phyloP scores from a whole-genome alignment of 2,113 vertebrate genomes.

The Chauna torquata region DNA sequence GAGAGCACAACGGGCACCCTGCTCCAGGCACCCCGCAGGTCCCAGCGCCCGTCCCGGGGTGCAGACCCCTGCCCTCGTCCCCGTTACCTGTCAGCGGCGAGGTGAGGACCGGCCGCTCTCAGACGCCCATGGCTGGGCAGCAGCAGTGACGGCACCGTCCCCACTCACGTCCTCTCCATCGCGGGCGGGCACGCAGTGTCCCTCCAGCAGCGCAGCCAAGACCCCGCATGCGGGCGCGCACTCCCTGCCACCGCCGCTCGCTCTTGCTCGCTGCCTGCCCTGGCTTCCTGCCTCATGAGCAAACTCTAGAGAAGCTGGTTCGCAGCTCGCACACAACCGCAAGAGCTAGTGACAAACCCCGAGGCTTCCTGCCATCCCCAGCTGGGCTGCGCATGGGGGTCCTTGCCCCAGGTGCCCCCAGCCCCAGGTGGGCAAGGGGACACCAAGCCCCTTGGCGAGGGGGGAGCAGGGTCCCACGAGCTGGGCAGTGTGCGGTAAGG shows the following conservation, averaged over 20 bases:
- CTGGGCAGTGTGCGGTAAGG: not conserved
- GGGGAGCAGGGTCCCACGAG: rapidly evolving
- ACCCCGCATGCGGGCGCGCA: not conserved
- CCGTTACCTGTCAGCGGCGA: not conserved
- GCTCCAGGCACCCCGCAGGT: rapidly evolving
- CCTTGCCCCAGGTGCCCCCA: not conserved
- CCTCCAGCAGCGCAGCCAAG: not conserved
- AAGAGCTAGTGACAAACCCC: constrained; percentile 26
- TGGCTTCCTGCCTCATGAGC: constrained; percentile 60
- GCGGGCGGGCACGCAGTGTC: rapidly evolving
- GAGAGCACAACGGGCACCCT: rapidly evolving
- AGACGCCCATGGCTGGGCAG: not conserved
- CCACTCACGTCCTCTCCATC: not conserved
- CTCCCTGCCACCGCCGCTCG: not conserved
- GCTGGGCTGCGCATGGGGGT: not conserved
- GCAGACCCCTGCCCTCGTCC: not conserved
- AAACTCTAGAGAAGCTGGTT: constrained; percentile 15
- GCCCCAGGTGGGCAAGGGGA: not conserved
- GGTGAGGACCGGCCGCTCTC: not conserved
- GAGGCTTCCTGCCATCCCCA: constrained; percentile 47
- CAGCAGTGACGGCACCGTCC: not conserved
- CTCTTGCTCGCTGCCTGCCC: not conserved
- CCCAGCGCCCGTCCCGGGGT: rapidly evolving
- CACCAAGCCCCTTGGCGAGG: rapidly evolving
- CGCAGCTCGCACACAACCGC: constrained; percentile 28